Base-by-base conservation (phyloP, 1,140 invertebrate genomes). In the Brachionus angularis region DNA sequence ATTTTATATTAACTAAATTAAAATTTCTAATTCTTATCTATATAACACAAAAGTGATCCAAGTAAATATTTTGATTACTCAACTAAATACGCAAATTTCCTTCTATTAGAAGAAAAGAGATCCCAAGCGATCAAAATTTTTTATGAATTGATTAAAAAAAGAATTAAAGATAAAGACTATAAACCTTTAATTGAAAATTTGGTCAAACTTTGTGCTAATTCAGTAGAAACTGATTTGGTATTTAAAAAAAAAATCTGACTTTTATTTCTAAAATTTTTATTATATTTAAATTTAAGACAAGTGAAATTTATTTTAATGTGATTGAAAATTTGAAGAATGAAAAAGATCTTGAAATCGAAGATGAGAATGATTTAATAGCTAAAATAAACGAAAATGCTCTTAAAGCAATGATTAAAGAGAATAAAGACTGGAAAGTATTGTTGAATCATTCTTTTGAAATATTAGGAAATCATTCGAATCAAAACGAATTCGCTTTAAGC, bases 21-120 rank as follows among this genome's bases (percentile, higher is more conserved):
- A 16, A 64, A 46, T 47, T 29, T 1, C 1, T 5, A 8, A 7
- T 23, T 31, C 21, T 1, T 44, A 4, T 21, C 10, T 23, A 18
- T 7, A 31, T 64, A 8, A 44, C 21, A 64, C 12, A 16, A 1
- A 5, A 67, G 62, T 18, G 62, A 67, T 36, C 27, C 47, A 21
- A 27, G 3, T 8, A 67, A 67, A 47, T 67, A 33, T 46, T 67
- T 67, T 50, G 62, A 67, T 23, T 29, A 47, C 21, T 67, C 62
- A 1, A 67, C 31, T 25, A 67, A 67, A 47, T 67, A 67, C 36
- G 62, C 62, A 5, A 46, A 67, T 16, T 50, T 29, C 27, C 5
- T 67, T 5, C 14, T 47, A 67, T 34, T 29, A 5, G 39, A 67
- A 18, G 39, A 12, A 16, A 67, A 67, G 29, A 67, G n/a, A 3